Conservation (phyloP, 2,113 vertebrate species). For the Macroglossus sobrinus region DNA sequence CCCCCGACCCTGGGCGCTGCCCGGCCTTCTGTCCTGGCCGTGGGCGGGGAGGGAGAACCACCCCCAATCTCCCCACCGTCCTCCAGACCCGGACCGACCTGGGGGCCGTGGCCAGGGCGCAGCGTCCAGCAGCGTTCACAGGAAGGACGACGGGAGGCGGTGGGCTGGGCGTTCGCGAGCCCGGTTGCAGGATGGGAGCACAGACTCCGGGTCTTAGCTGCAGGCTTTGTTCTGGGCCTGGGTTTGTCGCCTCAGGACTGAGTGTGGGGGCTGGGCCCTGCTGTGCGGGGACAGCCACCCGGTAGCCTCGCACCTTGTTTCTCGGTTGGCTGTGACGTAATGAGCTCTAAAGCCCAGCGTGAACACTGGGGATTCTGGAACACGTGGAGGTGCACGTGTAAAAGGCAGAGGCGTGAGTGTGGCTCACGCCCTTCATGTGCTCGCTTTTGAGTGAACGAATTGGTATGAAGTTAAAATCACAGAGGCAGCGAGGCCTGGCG, state of each 20-base stretch:
- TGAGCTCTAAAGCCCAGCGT: background rate
- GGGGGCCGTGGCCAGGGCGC: background rate
- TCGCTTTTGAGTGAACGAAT: background rate
- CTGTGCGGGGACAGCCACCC: accelerated
- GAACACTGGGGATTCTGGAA: background rate
- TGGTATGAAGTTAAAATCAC: background rate
- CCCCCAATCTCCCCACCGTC: no score
- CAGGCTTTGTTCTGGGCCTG: background rate
- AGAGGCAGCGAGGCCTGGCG: no score
- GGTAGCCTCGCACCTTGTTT: accelerated
- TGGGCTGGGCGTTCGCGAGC: accelerated
- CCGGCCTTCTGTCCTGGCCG: no score
- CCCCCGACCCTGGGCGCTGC: no score
- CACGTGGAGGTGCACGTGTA: no score
- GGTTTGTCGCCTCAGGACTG: accelerated
- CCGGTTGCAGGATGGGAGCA: background rate
- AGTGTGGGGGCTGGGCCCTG: background rate
- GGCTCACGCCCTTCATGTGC: background rate
- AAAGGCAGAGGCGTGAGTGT: accelerated
- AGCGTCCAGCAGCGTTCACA: accelerated
- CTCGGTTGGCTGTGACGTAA: background rate
- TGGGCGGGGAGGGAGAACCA: no score
- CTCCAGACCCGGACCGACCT: background rate
- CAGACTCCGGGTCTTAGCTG: accelerated
- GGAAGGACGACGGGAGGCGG: accelerated